Conservation (phyloP, 2,797 vertebrate genomes). For the Ciconia nigra region DNA sequence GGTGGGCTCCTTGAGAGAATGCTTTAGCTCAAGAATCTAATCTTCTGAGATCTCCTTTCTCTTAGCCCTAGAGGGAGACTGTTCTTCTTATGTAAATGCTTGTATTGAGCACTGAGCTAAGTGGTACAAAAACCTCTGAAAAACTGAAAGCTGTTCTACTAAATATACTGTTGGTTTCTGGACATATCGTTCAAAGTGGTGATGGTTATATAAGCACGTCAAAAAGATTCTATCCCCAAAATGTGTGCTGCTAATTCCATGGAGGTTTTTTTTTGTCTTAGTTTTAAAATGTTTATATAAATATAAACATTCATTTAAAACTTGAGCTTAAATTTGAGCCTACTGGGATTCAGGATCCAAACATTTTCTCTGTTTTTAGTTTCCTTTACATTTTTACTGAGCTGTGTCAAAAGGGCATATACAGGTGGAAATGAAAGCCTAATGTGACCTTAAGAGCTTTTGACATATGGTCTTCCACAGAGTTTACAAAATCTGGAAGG, state of each 20-base stretch:
- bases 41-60: background rate
- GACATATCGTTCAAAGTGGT: background rate
- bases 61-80: background rate
- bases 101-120: background rate
- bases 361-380: background rate
- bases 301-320: background rate
- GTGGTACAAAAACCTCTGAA: background rate
- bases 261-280: background rate
- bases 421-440: background rate
- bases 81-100: background rate
- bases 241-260: background rate
- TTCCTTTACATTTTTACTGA: background rate
- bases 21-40: background rate
- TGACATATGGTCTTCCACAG: background rate
- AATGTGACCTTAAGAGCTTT: background rate
- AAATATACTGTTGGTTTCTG: background rate
- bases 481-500: background rate
- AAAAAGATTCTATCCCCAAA: background rate
- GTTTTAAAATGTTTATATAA: background rate
- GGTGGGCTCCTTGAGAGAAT: background rate
- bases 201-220: background rate
- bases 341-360: background rate
- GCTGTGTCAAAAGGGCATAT: background rate
- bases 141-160: background rate
- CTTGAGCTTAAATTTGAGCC: background rate